Conservation (phyloP, 2,888 invertebrate genomes). For the Cataglyphis cursor region DNA sequence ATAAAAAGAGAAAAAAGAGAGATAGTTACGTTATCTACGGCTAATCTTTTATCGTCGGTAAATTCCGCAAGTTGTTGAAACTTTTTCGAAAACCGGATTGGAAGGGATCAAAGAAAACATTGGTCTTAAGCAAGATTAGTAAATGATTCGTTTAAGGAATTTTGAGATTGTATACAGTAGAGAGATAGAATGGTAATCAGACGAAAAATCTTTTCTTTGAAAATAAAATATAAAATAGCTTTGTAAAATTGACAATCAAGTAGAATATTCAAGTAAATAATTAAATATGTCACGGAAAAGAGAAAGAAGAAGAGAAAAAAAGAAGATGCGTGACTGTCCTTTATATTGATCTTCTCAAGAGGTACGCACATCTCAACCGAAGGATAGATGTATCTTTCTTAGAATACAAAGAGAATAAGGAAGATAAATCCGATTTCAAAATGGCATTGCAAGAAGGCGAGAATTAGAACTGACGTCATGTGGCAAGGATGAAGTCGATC, state of each 20-base stretch:
- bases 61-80: background rate
- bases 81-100: background rate
- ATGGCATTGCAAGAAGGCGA: conserved; percentile 44
- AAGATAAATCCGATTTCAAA: conserved; percentile 59
- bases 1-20: no score
- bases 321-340: conserved; percentile 2
- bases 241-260: conserved; percentile 1
- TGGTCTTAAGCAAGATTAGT: conserved; percentile 10
- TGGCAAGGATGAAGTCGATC: conserved; percentile 34
- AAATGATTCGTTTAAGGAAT: background rate
- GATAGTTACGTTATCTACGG: background rate
- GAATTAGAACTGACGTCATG: conserved; percentile 57
- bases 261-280: background rate
- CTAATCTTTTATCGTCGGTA: background rate
- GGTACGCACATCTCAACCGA: conserved; percentile 26
- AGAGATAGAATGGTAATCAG: background rate
- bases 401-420: conserved; percentile 27
- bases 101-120: background rate
- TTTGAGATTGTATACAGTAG: background rate
- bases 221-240: background rate
- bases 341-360: conserved; percentile 33
- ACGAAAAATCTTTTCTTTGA: background rate
- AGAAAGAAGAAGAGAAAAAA: background rate
- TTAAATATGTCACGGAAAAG: background rate
- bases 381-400: background rate